A percentile compares a stretch with the other conserved stretches of the same genome.
Evolutionary conservation across 2,113 vertebrate species (phyloP).

Genomic region (Rousettus leschenaultii): DNA sequence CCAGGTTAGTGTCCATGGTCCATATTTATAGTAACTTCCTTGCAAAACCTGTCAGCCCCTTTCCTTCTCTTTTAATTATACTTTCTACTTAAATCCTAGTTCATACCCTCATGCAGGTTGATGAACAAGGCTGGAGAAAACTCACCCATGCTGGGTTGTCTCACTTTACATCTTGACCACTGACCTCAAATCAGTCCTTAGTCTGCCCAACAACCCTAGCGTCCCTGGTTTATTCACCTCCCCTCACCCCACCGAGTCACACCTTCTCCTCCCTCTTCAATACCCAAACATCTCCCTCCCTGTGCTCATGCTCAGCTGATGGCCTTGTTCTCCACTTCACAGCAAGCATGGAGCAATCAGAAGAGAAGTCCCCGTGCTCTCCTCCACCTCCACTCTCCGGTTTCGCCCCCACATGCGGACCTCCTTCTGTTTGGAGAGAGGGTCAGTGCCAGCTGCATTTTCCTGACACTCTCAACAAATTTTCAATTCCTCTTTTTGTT

Average conservation of each 20-base stretch:
- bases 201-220: not conserved
- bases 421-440: not conserved
- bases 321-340: not conserved
- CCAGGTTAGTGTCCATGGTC: not conserved
- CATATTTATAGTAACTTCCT: not conserved
- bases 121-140: not conserved
- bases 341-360: not conserved
- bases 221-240: not conserved
- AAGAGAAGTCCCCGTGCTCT: not conserved
- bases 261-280: not conserved
- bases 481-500: not conserved
- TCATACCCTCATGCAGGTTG: accelerated
- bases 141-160: accelerated
- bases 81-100: not conserved
- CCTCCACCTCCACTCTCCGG: not conserved
- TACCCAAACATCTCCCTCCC: not conserved
- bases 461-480: not conserved
- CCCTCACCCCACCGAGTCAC: not conserved
- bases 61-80: not conserved
- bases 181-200: not conserved
- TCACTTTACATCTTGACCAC: not conserved
- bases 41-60: not conserved
- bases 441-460: not conserved
- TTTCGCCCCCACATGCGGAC: not conserved
- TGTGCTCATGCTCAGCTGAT: not conserved